These are phyloP conservation scores for Anhinga rufa DNA, from an alignment of 2,113 vertebrate genomes.

Conservation along the genomic window DNA sequence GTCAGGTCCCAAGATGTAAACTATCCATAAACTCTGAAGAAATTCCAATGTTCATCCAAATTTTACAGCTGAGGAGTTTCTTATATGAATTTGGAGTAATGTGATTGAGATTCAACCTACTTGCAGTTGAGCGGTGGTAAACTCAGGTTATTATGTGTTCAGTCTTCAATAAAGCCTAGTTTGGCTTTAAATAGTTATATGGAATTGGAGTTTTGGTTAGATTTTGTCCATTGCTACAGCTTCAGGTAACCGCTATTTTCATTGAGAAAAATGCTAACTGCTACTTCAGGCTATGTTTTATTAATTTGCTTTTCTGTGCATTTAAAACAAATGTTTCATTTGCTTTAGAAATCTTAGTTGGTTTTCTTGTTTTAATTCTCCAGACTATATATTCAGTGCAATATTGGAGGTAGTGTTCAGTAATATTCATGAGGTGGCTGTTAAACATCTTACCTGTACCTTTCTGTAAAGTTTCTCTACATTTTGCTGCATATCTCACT, in stretches of 20 bases:
- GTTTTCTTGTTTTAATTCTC: neutral
- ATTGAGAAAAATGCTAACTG: neutral
- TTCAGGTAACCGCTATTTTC: neutral
- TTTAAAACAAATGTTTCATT: neutral
- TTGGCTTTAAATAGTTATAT: neutral
- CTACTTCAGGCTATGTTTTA: neutral
- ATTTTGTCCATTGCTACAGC: neutral
- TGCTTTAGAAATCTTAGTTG: neutral
- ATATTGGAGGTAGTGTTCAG: neutral
- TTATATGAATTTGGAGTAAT: neutral
- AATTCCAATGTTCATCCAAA: neutral
- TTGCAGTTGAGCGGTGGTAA: neutral
- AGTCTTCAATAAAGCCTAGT: neutral
- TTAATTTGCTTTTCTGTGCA: neutral
- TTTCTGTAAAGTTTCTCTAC: neutral
- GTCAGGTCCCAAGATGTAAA: neutral
- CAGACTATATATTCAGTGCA: neutral
- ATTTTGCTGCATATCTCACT: neutral
- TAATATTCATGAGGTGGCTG: neutral
- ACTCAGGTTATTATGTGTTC: neutral
- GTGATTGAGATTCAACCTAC: fast-evolving
- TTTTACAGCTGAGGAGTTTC: neutral
- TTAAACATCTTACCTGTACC: neutral
- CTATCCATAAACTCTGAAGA: neutral
- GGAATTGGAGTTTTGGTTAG: neutral